Evolutionary conservation across 1,140 invertebrate species (phyloP).

Genomic region (Lordiphosa collinella): DNA sequence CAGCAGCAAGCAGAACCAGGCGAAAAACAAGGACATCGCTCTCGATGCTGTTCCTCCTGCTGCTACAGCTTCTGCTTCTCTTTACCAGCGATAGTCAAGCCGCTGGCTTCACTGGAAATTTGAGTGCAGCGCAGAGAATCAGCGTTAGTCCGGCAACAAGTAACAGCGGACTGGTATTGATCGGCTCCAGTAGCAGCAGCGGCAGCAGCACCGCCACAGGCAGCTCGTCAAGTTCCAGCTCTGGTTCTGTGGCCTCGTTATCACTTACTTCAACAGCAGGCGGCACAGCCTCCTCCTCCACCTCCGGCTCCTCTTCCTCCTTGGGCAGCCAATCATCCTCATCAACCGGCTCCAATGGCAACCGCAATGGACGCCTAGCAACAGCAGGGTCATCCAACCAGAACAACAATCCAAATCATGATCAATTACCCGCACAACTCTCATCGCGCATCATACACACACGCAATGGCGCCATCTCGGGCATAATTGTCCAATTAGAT

Average conservation of each 20-base stretch:
- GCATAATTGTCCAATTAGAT: conserved; percentile 91
- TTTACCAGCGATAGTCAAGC: conserved; percentile 18
- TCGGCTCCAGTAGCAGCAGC: conserved; percentile 48
- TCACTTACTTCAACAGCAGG: conserved; percentile 58
- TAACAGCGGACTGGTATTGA: conserved; percentile 57
- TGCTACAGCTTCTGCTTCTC: conserved; percentile 19
- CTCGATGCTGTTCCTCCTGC: conserved; percentile 8
- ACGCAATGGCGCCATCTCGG: conserved; percentile 93
- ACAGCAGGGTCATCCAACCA: conserved; percentile 34
- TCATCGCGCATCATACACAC: conserved; percentile 90
- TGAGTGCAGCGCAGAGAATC: conserved; percentile 43
- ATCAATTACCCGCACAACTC: conserved; percentile 80
- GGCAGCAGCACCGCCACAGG: conserved; percentile 9
- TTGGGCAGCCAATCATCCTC: too few species aligned
- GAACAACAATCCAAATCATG: conserved; percentile 54
- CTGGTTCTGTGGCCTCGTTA: conserved; percentile 62
- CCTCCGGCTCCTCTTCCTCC: conserved; percentile 9
- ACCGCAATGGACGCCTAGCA: conserved; percentile 35
- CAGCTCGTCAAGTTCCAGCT: too few species aligned
- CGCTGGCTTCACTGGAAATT: conserved; percentile 44
- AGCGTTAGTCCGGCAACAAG: conserved; percentile 30
- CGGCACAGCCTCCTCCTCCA: conserved; percentile 3
- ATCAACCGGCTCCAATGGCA: conserved; percentile 9
- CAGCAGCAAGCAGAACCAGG: conserved; percentile 47
- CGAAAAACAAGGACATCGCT: conserved; percentile 34